Base-by-base conservation (phyloP, 2,888 invertebrate genomes). In the Drosophila mayaguana region DNA sequence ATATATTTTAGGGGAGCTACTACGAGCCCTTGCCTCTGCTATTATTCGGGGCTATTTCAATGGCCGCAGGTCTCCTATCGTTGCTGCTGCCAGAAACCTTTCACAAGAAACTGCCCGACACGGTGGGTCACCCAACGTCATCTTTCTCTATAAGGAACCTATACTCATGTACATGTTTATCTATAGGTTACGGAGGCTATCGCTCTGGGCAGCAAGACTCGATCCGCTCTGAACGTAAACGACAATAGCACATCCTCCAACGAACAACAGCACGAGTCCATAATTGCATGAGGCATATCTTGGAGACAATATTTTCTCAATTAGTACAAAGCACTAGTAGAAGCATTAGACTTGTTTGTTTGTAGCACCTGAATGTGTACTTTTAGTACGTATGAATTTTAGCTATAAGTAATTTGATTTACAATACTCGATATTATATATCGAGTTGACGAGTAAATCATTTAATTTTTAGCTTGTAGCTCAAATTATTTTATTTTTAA, bases 31-130 rank as follows among this genome's bases (percentile, higher is more conserved):
- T 94, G 62, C 94, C 94, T 0, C 91, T 95, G 85, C 73, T 95
- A 22, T 81, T 95, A 48, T 95, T 95, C 88, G 95, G 94, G 11
- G 90, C 87, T 3, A 91, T 93, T 12, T 94, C 95, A 11, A 83
- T 94, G 16, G 55, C 93, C 18, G 94, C 94, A 7, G 94, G 94
- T 16, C 34, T 94, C 2, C 76, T 95, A 40, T 94, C 94, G 0
- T 88, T 95, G n/a, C 91, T 94, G 57, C 89, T 95, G 72, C 95
- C 95, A 1, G 95, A 95, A 93, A 95, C 95, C 9, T 93, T 94
- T 76, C 94, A 94, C 48, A 93, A 92, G 53, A 94, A 94, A 79
- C 89, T 95, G 59, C 95, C 95, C 2, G 95, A 95, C 91, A 95
- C 94, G 32, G 93, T 95, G 57, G 92, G 75, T 59, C 45, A 20